phyloP scores from a whole-genome alignment of 2,888 invertebrate genomes.

The Phalera bucephala region DNA sequence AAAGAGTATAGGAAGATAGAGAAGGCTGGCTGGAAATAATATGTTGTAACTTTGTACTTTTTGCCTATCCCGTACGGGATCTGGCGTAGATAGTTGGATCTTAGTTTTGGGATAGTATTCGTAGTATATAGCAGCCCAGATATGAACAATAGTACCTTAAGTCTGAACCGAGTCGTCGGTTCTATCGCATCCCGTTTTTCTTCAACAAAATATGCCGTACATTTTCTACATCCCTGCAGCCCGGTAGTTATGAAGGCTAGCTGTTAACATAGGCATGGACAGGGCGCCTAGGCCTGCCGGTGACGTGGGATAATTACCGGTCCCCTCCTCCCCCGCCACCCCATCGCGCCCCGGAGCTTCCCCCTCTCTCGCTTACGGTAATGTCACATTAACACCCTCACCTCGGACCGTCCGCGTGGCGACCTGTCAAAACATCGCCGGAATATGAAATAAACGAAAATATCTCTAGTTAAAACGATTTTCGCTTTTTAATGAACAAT shows the following conservation, averaged over 20 bases:
- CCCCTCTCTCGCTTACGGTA: conserved; percentile 42
- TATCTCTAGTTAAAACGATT: conserved; percentile 25
- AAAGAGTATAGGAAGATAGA: too few species aligned
- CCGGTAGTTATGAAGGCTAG: conserved; percentile 46
- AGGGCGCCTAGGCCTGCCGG: conserved; percentile 72
- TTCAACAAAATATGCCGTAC: conserved; percentile 1
- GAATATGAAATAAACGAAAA: conserved; percentile 63
- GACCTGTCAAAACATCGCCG: conserved; percentile 75
- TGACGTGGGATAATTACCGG: conserved; percentile 81
- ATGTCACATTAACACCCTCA: conserved; percentile 80
- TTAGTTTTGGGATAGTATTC: too few species aligned
- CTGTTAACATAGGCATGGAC: conserved; percentile 58
- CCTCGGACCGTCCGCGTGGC: conserved; percentile 49
- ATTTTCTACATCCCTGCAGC: conserved; percentile 22
- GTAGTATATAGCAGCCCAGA: too few species aligned
- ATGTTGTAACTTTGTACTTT: too few species aligned
- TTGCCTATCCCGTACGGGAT: too few species aligned
- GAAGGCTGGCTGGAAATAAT: too few species aligned
- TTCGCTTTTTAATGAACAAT: background rate
- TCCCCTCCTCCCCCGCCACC: conserved; percentile 37
- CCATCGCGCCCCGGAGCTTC: conserved; percentile 20
- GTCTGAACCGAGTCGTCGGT: too few species aligned
- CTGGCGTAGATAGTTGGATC: too few species aligned
- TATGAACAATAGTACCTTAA: too few species aligned
- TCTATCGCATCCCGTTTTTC: too few species aligned